Evolutionary conservation across 2,113 vertebrate species (phyloP), one percentile per base, ranked within the genome.

Genomic region (Numenius arquata): DNA sequence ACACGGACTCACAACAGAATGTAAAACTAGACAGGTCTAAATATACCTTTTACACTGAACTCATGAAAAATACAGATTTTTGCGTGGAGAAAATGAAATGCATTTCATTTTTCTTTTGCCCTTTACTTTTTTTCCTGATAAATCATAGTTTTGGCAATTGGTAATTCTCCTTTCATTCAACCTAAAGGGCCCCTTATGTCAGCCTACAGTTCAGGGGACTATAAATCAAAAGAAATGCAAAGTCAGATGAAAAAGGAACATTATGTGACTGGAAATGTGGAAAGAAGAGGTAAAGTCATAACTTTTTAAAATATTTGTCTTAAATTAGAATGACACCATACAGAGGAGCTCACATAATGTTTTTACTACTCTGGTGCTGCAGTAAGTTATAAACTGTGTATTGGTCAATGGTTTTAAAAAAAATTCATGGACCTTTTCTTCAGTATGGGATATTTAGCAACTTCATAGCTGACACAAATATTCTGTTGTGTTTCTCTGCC

Each of bases 81-180:
- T 90, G 2, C 9, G 48, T 25, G 25, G 30, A 45, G 50, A 88
- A 11, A 34, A 59, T 55, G 29, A 55, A 30, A 55, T 30, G 53
- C 29, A 85, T 41, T 74, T 83, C 17, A 40, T 81, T 76, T 90
- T 72, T 52, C 38, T 87, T 88, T 59, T 72, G 6, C 63, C 6
- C 1, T 84, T 92, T 83, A 26, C 22, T 27, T 93, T 82, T 82
- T 85, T 87, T 27, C 52, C 50, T 66, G 70, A 76, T 70, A 92
- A 94, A 89, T 91, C 62, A 81, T 23, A 82, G 48, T 58, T 92
- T 52, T 82, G 25, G 83, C 73, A 89, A 94, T 92, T 85, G 85
- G 89, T 96, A 97, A 95, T 87, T 93, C 90, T 95, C 80, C 45
- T 92, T 97, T 96, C 88, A 96, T 90, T 89, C 80, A 94, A 34